A percentile compares a stretch with the other conserved stretches of the same genome.
Evolutionary conservation across 2,797 vertebrate species (phyloP).

Genomic region (Echiichthys vipera): DNA sequence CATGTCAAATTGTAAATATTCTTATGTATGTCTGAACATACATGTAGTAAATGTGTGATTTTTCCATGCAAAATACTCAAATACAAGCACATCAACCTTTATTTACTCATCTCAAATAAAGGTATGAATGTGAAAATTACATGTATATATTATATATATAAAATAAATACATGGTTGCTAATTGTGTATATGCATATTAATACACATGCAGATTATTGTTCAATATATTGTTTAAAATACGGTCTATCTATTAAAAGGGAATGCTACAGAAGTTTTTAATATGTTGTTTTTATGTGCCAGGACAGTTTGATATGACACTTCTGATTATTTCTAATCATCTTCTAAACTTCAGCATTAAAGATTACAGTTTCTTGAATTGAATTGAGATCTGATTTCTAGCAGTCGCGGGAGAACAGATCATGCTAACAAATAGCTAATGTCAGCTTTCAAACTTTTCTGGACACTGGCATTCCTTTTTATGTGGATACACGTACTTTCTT

Average conservation of each 20-base stretch:
- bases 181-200: conserved; percentile 44
- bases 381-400: neutral
- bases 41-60: conserved; percentile 59
- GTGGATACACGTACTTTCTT: neutral
- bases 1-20: conserved; percentile 31
- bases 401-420: neutral
- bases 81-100: conserved; percentile 59
- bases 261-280: conserved; percentile 21
- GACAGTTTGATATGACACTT: neutral
- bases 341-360: neutral
- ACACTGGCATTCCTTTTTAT: conserved; percentile 4
- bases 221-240: neutral
- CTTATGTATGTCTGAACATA: conserved; percentile 64
- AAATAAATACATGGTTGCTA: conserved; percentile 54
- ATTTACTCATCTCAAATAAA: conserved; percentile 67
- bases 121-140: conserved; percentile 43
- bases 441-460: neutral
- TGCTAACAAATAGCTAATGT: neutral
- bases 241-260: conserved; percentile 7
- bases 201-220: conserved; percentile 17
- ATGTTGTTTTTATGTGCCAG: neutral
- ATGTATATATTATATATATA: conserved; percentile 44
- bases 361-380: neutral
- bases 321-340: too few species aligned
- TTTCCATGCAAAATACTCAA: conserved; percentile 33